Evolutionary conservation across 1,140 invertebrate species (phyloP), one percentile per base, ranked within the genome.

Genomic region (Trichonephila clavata): DNA sequence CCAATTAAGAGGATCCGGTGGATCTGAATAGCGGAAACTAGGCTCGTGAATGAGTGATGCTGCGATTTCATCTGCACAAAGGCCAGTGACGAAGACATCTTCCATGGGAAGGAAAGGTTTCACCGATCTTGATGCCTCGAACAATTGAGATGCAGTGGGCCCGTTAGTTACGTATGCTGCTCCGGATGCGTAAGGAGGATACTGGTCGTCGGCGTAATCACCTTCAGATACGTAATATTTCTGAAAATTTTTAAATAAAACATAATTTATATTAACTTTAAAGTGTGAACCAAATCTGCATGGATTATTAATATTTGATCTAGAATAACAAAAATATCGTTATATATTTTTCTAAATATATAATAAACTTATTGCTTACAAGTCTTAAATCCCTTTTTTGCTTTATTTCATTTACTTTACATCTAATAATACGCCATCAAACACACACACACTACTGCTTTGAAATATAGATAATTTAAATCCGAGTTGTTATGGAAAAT

Each of bases 111-210:
- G 95, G 92, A 96, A 95, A 21, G 95, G 95, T 14, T 95, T 95
- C n/a, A 87, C 92, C 16, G 16, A 13, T 43, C 80, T 57, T 2
- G 84, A 77, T 14, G 92, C 92, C 0, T 86, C 65, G 32, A 77
- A 93, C 3, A 93, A 32, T 14, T 80, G 8, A 14, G 39, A 6
- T n/a, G 94, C 84, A 21, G 94, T 20, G 32, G 96, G 95, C 1
- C 96, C 96, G 90, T 86, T 84, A 0, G 95, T 94, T 20, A 95
- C 20, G 81, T 95, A 95, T 16, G 94, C 94, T n/a, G 95, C 94
- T 0, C 96, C 95, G 50, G 98, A 98, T 2, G 98, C 95, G 68
- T 95, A 95, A 5, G 94, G 71, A 4, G 95, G 95, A 89, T 95
- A 96, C 32, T 27, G 57, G 3, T 94, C 59, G n/a, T 94, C 89